Evolutionary conservation across 2,113 vertebrate genomes (phyloP), one percentile per base, ranked within the genome.

Genomic region (Anseranas semipalmata): DNA sequence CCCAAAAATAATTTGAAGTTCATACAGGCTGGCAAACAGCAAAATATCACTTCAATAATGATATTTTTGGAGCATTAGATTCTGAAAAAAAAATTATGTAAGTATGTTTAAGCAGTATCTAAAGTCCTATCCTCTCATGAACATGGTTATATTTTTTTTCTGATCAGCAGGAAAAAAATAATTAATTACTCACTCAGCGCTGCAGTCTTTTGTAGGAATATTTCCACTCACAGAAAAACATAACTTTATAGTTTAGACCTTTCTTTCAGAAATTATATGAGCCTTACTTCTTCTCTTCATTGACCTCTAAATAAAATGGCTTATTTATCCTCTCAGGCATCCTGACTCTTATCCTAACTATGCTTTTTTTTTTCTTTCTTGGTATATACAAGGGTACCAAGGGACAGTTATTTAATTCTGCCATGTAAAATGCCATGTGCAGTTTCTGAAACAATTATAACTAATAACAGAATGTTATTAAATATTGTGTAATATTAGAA

Each of bases 381-480:
- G 9, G 22, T 75, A 2, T 32, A 39, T 52, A 37, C 37, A 7
- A 72, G 15, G 9, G 12, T 10, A 72, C 32, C 63, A 33, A 41
- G 4, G 52, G 7, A 56, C 7, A 35, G 6, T 52, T 6, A 14
- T 65, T 75, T 66, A 84, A 59, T 37, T 28, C 7, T 66, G 9
- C 11, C 2, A 0, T 45, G 10, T 53, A 45, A 68, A 72, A 66
- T 70, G 9, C 1, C 20, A 28, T 25, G 5, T 14, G 5, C 3
- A 6, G 2, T 80, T 83, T 85, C 43, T 73, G 45, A 90, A 80
- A 70, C 15, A 2, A 37, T 56, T 82, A 14, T 41, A 66, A 48
- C 32, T 56, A 48, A 53, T 10, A 74, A 15, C 27, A 76, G 19
- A 37, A 83, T 58, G 6, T n/a, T 46, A 45, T 19, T 79, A 39